phyloP scores from a whole-genome alignment of 2,888 invertebrate genomes.

The Balanococcus diminutus region DNA sequence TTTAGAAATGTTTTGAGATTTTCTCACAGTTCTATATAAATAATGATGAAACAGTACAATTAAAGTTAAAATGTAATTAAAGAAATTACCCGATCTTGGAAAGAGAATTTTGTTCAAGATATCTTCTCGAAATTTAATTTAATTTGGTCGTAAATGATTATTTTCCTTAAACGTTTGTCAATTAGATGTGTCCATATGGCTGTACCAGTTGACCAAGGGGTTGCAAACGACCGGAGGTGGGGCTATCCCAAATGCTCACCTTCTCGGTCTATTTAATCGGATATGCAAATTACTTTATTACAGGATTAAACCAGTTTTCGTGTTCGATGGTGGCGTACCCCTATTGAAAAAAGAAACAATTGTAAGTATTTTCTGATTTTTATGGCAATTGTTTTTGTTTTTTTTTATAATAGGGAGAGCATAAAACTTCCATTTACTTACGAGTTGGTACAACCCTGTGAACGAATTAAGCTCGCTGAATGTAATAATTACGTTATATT shows the following conservation, averaged over 20 bases:
- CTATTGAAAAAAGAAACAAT: constrained; percentile 89
- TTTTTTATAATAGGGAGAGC: neutral
- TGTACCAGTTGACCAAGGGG: constrained; percentile 96
- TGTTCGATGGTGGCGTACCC: constrained; percentile 97
- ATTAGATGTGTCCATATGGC: constrained; percentile 97
- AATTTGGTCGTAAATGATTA: neutral
- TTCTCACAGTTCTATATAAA: constrained; percentile 43
- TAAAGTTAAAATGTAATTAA: constrained; percentile 6
- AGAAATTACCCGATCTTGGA: neutral
- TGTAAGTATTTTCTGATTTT: constrained; percentile 66
- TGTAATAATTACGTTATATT: neutral
- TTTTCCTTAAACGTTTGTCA: constrained; percentile 9
- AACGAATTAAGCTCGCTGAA: neutral
- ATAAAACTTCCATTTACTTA: neutral
- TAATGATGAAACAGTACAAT: constrained; percentile 43
- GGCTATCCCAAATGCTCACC: constrained; percentile 86
- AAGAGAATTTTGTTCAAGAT: neutral
- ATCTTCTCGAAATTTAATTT: too few species aligned
- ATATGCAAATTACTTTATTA: constrained; percentile 95
- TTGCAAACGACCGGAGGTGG: constrained; percentile 86
- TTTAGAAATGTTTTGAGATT: constrained; percentile 49
- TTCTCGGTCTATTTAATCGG: constrained; percentile 89
- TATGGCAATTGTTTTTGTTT: neutral
- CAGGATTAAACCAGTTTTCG: constrained; percentile 94
- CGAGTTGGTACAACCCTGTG: neutral